A percentile compares a stretch with the other conserved stretches of the same genome.
These are phyloP conservation scores for Limnephilus auricula DNA, from an alignment of 2,888 invertebrate species.

Conservation along the genomic window DNA sequence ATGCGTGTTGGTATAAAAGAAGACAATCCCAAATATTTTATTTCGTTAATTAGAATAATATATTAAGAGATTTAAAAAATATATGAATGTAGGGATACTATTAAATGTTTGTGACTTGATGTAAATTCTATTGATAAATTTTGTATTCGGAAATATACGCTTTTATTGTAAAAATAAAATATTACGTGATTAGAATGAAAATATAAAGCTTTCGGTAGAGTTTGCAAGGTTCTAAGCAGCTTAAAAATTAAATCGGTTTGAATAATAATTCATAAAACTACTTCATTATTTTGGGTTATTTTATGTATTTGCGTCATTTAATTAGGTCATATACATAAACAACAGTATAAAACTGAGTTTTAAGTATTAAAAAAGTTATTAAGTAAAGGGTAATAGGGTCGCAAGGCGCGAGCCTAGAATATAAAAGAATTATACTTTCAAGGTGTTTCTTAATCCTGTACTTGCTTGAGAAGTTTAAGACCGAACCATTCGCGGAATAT, in stretches of 20 bases:
- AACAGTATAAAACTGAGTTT: background rate
- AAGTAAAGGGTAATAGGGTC: background rate
- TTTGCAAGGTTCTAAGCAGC: background rate
- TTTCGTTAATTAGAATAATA: background rate
- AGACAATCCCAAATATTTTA: background rate
- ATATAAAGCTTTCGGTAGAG: background rate
- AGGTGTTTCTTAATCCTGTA: conserved; percentile 14
- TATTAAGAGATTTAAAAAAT: background rate
- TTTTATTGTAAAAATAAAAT: conserved; percentile 35
- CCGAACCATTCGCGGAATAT: conserved; percentile 5
- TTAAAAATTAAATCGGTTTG: background rate
- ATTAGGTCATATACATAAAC: background rate
- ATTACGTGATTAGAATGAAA: background rate
- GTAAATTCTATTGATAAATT: background rate
- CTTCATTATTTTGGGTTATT: background rate
- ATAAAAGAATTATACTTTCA: background rate
- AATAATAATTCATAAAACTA: background rate
- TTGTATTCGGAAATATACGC: conserved; percentile 53
- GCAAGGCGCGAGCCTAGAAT: background rate
- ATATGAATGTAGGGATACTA: background rate
- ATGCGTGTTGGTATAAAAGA: background rate
- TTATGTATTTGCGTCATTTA: background rate
- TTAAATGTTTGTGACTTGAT: background rate
- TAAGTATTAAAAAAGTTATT: background rate
- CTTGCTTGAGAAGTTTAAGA: conserved; percentile 21